These are phyloP conservation scores for Petrocephalus schoutedeni DNA, from an alignment of 2,797 vertebrate genomes.

Conservation along the genomic window DNA sequence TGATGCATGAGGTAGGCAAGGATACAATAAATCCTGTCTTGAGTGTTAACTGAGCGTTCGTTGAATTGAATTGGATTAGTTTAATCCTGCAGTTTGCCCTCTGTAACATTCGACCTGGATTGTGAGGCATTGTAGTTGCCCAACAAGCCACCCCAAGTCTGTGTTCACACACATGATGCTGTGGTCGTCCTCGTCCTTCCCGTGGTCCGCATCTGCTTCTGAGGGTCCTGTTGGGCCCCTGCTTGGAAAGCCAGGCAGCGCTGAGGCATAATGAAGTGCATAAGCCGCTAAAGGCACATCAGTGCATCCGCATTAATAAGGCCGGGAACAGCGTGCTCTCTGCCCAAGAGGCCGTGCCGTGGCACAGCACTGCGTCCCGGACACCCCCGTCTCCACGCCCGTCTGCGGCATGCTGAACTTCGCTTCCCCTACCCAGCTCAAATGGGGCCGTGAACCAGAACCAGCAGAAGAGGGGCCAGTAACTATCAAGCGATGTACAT, in stretches of 20 bases:
- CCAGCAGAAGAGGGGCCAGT: neutral
- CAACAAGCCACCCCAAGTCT: neutral
- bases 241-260: neutral
- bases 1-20: neutral
- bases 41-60: neutral
- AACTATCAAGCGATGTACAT: neutral
- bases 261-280: neutral
- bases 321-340: neutral
- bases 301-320: slow-evolving; percentile 15
- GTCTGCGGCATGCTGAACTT: neutral
- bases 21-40: slow-evolving; percentile 5
- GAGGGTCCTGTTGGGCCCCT: neutral
- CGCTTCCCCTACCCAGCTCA: neutral
- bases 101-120: neutral
- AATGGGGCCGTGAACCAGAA: neutral
- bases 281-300: neutral
- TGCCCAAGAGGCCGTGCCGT: neutral
- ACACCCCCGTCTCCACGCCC: neutral
- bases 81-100: neutral
- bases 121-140: neutral
- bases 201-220: neutral
- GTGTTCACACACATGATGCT: neutral
- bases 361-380: neutral
- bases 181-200: neutral
- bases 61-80: neutral